Percentiles rank a stretch among this genome's conserved stretches.
Evolutionary conservation across 2,797 vertebrate genomes (phyloP).

Genomic region (Galago senegalensis): DNA sequence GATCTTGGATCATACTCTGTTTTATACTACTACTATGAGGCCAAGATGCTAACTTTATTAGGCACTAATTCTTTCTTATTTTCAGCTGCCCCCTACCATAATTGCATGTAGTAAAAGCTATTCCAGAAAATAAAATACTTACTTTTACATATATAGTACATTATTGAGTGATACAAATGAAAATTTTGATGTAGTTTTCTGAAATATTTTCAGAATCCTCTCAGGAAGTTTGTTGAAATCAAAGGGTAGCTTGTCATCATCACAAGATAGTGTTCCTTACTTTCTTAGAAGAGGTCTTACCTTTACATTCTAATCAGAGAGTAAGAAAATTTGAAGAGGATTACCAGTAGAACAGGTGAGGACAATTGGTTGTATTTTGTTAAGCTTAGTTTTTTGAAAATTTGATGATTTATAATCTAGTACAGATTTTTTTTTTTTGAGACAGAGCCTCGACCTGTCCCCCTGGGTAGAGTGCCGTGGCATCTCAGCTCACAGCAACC

Average conservation of each 20-base stretch:
- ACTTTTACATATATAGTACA: not conserved
- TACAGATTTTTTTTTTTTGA: not conserved
- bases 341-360: not conserved
- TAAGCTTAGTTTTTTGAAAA: constrained; percentile 37
- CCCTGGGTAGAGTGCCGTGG: too few relatives aligned
- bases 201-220: not conserved
- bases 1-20: constrained; percentile 10
- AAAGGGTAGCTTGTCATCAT: constrained; percentile 9
- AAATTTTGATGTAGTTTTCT: not conserved
- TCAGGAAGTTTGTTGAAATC: constrained; percentile 9
- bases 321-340: not conserved
- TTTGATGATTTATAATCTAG: not conserved
- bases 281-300: not conserved
- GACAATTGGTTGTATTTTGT: constrained; percentile 1
- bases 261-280: not conserved
- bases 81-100: not conserved
- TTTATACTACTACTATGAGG: not conserved
- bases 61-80: not conserved
- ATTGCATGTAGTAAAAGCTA: not conserved
- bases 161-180: constrained; percentile 42
- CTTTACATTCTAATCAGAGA: not conserved
- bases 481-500: too few relatives aligned
- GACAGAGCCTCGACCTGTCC: too few relatives aligned
- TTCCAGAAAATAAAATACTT: not conserved
- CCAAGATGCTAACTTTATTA: not conserved